Conservation (phyloP, 2,113 vertebrate genomes). For the Eidolon helvum region DNA sequence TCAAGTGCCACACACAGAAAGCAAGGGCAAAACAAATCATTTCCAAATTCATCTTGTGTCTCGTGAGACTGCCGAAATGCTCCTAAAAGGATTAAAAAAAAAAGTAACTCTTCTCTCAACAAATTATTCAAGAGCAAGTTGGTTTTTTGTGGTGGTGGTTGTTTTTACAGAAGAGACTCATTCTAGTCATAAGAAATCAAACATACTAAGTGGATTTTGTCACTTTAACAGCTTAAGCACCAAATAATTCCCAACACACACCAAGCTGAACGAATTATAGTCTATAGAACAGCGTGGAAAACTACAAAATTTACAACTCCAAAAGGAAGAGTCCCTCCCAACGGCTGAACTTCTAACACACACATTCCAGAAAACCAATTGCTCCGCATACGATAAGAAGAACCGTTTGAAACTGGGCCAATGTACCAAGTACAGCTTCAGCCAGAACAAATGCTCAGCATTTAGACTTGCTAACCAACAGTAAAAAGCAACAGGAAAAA, state of each 20-base stretch:
- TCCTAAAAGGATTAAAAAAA: background rate
- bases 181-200: background rate
- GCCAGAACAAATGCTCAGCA: conserved; percentile 29
- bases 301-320: background rate
- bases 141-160: background rate
- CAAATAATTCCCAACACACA: background rate
- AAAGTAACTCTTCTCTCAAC: background rate
- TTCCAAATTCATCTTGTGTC: background rate
- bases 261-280: background rate
- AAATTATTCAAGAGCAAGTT: conserved; percentile 13
- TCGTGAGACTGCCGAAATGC: background rate
- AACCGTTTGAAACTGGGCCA: conserved; percentile 40
- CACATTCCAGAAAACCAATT: conserved; percentile 46
- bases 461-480: conserved; percentile 4
- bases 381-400: background rate
- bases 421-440: background rate
- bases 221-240: background rate
- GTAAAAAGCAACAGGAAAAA: conserved; percentile 62
- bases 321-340: conserved; percentile 46
- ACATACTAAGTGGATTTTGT: background rate
- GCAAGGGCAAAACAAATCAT: conserved; percentile 20
- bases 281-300: background rate
- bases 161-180: background rate
- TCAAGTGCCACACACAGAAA: conserved; percentile 19
- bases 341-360: conserved; percentile 27